Evolutionary conservation across 2,797 vertebrate genomes (phyloP).

Genomic region (Peromyscus eremicus): DNA sequence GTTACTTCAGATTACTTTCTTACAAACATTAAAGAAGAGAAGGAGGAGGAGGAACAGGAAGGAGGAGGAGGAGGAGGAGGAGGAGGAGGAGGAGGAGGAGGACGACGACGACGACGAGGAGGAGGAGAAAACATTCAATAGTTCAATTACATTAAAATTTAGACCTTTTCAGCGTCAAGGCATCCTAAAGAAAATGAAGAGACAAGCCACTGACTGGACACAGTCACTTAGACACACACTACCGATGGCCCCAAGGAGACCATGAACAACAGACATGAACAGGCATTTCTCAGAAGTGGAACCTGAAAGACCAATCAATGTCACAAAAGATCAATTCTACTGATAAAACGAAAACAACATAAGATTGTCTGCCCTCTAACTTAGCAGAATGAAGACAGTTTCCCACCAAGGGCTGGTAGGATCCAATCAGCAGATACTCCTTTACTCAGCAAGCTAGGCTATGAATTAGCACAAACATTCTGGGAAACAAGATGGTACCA

Average conservation of each 20-base stretch:
- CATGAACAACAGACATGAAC: constrained; percentile 33
- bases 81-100: no score
- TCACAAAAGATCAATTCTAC: background rate
- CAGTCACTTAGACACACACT: background rate
- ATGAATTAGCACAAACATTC: background rate
- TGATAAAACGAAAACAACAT: constrained; percentile 39
- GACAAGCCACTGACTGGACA: constrained; percentile 11
- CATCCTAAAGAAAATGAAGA: constrained; percentile 55
- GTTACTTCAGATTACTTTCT: no score
- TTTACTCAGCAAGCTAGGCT: background rate
- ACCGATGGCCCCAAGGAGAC: background rate
- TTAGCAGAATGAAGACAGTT: constrained; percentile 19
- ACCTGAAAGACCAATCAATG: background rate
- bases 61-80: no score
- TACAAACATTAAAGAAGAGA: no score
- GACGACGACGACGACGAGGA: constrained; percentile 49
- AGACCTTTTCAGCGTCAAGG: constrained; percentile 31
- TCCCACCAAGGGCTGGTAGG: background rate
- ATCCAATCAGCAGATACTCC: background rate
- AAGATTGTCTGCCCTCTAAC: constrained; percentile 4
- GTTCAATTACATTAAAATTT: constrained; percentile 46
- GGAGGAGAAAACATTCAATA: constrained; percentile 53
- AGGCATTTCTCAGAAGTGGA: constrained; percentile 41
- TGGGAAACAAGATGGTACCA: background rate
- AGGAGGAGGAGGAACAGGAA: no score